Evolutionary conservation across 2,888 invertebrate genomes (phyloP).

Genomic region (Rhagophthalmus giganteus): DNA sequence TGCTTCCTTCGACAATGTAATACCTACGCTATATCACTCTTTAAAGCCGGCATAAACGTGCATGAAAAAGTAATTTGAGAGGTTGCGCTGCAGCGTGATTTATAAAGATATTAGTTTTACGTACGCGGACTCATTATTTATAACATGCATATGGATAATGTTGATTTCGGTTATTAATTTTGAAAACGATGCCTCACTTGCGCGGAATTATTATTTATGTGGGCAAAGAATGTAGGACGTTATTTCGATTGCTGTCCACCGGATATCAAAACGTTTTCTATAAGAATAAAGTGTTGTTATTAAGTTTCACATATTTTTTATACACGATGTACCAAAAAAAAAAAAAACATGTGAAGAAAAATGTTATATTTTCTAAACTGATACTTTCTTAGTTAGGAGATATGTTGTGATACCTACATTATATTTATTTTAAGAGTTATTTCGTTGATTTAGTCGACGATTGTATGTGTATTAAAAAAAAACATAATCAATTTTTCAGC

Average conservation of each 20-base stretch:
- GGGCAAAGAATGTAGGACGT: too few species aligned
- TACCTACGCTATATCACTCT: constrained; percentile 4
- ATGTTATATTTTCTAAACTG: too few species aligned
- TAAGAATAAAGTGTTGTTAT: not conserved
- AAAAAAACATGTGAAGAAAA: too few species aligned
- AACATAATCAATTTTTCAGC: too few species aligned
- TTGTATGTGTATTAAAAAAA: too few species aligned
- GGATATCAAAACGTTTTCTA: too few species aligned
- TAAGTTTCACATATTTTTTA: not conserved
- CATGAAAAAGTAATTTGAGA: constrained; percentile 23
- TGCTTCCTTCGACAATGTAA: constrained; percentile 8
- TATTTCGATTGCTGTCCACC: too few species aligned
- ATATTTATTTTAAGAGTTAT: too few species aligned
- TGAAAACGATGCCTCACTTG: constrained; percentile 6
- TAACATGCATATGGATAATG: constrained; percentile 7
- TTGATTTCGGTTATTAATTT: constrained; percentile 17
- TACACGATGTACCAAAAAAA: too few species aligned
- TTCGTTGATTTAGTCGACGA: too few species aligned
- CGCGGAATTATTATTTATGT: constrained; percentile 12
- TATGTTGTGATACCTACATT: too few species aligned
- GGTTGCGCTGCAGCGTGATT: constrained; percentile 17
- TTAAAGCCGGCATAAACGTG: constrained; percentile 9
- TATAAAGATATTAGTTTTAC: constrained; percentile 19
- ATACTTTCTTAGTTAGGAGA: too few species aligned
- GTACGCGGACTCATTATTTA: constrained; percentile 12